phyloP scores from a whole-genome alignment of 2,888 invertebrate genomes.

The Microchrysa polita region DNA sequence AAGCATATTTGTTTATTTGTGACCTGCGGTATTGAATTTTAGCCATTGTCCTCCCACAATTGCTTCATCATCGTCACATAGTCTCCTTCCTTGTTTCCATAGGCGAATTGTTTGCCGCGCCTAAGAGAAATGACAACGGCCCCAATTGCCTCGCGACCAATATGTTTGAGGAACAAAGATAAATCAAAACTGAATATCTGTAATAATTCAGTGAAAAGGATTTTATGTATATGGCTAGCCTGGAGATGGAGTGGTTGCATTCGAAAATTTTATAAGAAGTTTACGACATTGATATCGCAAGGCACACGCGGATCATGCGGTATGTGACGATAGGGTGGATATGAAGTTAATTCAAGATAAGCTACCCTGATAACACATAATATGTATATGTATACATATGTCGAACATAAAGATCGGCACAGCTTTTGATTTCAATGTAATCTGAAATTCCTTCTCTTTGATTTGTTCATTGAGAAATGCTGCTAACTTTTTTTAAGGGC shows the following conservation, averaged over 20 bases:
- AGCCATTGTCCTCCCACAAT: constrained; percentile 42
- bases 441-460: too few species aligned
- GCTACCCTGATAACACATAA: too few species aligned
- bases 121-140: constrained; percentile 14
- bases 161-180: constrained; percentile 38
- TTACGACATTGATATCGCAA: not conserved
- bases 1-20: constrained; percentile 41
- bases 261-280: constrained; percentile 15
- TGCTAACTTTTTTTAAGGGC: too few species aligned
- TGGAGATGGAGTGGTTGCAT: constrained; percentile 22
- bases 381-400: too few species aligned
- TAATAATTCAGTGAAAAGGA: constrained; percentile 52
- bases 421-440: too few species aligned
- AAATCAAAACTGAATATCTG: constrained; percentile 51
- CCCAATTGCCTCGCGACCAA: constrained; percentile 30
- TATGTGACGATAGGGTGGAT: constrained; percentile 22
- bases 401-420: too few species aligned
- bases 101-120: not conserved
- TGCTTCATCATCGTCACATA: constrained; percentile 38
- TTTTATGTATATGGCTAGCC: constrained; percentile 43
- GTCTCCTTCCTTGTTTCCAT: constrained; percentile 26
- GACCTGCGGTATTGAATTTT: constrained; percentile 37
- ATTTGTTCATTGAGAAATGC: too few species aligned
- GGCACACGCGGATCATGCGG: not conserved
- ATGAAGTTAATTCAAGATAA: too few species aligned